Conservation (phyloP, 2,113 vertebrate species). For the Capreolus pygargus region DNA sequence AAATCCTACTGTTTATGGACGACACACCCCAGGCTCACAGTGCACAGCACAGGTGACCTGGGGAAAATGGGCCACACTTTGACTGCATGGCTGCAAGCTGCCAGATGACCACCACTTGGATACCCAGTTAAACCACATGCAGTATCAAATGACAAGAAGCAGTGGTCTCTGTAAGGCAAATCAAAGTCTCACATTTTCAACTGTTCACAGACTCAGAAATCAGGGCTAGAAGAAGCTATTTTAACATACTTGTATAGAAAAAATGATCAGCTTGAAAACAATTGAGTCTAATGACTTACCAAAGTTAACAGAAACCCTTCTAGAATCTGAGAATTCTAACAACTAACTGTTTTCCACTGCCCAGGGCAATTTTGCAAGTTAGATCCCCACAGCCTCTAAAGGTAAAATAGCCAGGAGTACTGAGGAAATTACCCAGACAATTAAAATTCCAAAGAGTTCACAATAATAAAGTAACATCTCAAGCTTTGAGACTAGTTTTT, state of each 20-base stretch:
- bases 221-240: background rate
- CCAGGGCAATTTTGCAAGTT: background rate
- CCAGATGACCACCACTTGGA: background rate
- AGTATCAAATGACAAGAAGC: background rate
- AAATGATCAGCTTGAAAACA: background rate
- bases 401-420: background rate
- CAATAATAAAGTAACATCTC: background rate
- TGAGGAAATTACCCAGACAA: background rate
- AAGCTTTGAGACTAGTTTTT: background rate
- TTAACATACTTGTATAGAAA: background rate
- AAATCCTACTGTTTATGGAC: constrained; percentile 54
- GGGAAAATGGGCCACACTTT: too few species aligned
- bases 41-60: background rate
- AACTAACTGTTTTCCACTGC: background rate
- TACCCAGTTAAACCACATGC: background rate
- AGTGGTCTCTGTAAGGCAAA: background rate
- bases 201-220: background rate
- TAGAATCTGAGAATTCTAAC: background rate
- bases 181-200: background rate
- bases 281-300: background rate
- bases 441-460: background rate
- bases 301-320: background rate
- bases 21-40: background rate
- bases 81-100: background rate
- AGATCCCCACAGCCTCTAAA: background rate